Conservation (phyloP, 2,888 invertebrate genomes). For the Cephus spinipes region DNA sequence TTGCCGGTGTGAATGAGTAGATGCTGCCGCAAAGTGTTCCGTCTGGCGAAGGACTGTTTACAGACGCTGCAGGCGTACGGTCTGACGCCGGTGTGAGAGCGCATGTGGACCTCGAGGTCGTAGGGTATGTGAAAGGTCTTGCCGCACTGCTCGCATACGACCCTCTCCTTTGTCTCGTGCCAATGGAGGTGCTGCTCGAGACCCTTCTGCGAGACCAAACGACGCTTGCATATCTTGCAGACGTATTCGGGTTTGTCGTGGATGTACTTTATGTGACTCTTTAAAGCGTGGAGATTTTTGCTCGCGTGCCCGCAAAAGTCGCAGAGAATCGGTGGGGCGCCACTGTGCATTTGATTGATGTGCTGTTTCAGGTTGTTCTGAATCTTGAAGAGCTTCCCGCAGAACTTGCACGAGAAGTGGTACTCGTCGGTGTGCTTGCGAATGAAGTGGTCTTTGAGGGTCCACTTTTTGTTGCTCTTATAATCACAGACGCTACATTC, state of each 20-base stretch:
- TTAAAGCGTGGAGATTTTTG: conserved; percentile 18
- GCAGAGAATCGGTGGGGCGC: conserved; percentile 18
- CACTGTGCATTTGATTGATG: conserved; percentile 22
- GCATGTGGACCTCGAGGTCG: conserved; percentile 20
- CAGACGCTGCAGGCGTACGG: conserved; percentile 18
- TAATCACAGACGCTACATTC: conserved; percentile 19
- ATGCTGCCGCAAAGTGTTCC: conserved; percentile 48
- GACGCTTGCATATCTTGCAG: conserved; percentile 19
- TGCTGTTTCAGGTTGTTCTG: conserved; percentile 22
- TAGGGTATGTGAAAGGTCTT: conserved; percentile 22
- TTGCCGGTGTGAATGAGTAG: conserved; percentile 52
- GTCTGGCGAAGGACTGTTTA: conserved; percentile 38
- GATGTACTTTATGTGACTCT: conserved; percentile 20
- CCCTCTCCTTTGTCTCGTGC: conserved; percentile 23
- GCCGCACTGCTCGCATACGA: conserved; percentile 22
- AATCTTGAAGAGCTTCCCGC: conserved; percentile 17
- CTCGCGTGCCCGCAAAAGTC: conserved; percentile 19
- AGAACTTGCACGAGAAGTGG: conserved; percentile 19
- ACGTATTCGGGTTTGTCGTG: conserved; percentile 21
- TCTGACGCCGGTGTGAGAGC: conserved; percentile 18
- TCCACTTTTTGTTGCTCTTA: conserved; percentile 21
- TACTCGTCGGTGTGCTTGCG: conserved; percentile 21
- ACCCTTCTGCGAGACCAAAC: conserved; percentile 18
- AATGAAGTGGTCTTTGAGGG: conserved; percentile 18
- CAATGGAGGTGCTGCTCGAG: conserved; percentile 18